Evolutionary conservation across 2,113 vertebrate genomes (phyloP).

Genomic region (Rhinichthys klamathensis): DNA sequence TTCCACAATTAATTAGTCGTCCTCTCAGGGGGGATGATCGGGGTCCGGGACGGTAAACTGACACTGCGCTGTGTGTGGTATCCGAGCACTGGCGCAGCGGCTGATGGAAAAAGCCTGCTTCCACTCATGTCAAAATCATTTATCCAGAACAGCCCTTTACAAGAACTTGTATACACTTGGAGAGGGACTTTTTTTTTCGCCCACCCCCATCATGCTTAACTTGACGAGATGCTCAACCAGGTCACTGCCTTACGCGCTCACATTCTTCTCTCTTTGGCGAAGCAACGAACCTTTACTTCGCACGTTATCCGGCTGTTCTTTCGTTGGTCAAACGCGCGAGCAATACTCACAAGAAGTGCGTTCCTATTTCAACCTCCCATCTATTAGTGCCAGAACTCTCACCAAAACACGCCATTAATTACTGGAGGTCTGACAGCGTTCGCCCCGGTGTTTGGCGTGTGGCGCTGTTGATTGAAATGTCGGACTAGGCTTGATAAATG

Average conservation of each 20-base stretch:
- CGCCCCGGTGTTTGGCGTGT: conserved; percentile 74
- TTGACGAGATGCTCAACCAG: conserved; percentile 45
- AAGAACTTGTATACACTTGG: conserved; percentile 58
- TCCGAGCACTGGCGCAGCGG: conserved; percentile 84
- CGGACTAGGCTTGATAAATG: conserved; percentile 78
- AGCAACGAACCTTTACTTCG: background rate
- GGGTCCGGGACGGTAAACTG: conserved; percentile 89
- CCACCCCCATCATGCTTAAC: conserved; percentile 18
- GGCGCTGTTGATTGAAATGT: conserved; percentile 75
- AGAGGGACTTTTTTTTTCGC: conserved; percentile 25
- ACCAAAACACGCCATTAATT: conserved; percentile 46
- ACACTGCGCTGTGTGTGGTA: conserved; percentile 96
- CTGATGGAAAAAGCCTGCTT: conserved; percentile 98
- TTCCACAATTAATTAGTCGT: conserved; percentile 84
- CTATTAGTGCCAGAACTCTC: conserved; percentile 33
- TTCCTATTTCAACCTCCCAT: background rate
- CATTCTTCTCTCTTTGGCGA: background rate
- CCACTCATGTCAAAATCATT: conserved; percentile 93
- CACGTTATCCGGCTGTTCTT: background rate
- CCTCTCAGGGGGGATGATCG: conserved; percentile 84
- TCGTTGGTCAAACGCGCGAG: background rate
- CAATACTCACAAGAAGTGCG: background rate
- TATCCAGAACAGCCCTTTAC: conserved; percentile 84
- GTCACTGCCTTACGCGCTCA: background rate
- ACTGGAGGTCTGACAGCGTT: conserved; percentile 56